A percentile compares a stretch with the other conserved stretches of the same genome.
Conservation (phyloP, 2,797 vertebrate genomes). For the Capromys pilorides region DNA sequence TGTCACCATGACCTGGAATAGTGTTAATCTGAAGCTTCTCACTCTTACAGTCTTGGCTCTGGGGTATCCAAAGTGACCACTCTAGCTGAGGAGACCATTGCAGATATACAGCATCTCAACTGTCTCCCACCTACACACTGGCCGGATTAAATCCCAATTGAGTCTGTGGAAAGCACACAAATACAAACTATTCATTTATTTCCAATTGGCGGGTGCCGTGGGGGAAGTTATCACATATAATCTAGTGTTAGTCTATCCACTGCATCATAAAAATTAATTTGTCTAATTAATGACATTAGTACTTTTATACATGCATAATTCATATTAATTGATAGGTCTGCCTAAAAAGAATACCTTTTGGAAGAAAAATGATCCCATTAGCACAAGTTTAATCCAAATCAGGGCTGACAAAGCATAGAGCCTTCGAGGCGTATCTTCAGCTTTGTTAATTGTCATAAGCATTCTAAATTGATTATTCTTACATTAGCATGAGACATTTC, state of each 20-base stretch:
- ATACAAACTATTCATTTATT: conserved; percentile 88
- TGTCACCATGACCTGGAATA: neutral
- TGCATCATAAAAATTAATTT: conserved; percentile 97
- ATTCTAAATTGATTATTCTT: conserved; percentile 95
- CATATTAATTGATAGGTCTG: conserved; percentile 98
- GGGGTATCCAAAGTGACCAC: conserved; percentile 33
- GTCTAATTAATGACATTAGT: conserved; percentile 99
- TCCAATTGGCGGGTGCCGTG: conserved; percentile 78
- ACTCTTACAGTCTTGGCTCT: neutral
- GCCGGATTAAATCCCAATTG: conserved; percentile 84
- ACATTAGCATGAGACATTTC: conserved; percentile 91
- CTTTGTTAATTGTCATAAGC: conserved; percentile 97
- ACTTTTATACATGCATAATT: conserved; percentile 98
- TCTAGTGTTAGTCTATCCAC: conserved; percentile 89
- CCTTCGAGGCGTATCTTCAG: conserved; percentile 89
- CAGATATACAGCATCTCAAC: conserved; percentile 70
- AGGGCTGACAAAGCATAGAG: conserved; percentile 95
- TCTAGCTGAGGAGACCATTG: conserved; percentile 36
- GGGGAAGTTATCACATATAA: conserved; percentile 86
- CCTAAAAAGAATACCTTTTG: conserved; percentile 94
- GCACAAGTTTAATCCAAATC: conserved; percentile 96
- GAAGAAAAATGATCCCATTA: conserved; percentile 99
- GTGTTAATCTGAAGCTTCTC: conserved; percentile 27
- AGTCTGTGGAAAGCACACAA: conserved; percentile 85
- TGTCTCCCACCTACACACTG: conserved; percentile 66